phyloP scores from a whole-genome alignment of 2,113 vertebrate genomes.

The Lethenteron reissneri region DNA sequence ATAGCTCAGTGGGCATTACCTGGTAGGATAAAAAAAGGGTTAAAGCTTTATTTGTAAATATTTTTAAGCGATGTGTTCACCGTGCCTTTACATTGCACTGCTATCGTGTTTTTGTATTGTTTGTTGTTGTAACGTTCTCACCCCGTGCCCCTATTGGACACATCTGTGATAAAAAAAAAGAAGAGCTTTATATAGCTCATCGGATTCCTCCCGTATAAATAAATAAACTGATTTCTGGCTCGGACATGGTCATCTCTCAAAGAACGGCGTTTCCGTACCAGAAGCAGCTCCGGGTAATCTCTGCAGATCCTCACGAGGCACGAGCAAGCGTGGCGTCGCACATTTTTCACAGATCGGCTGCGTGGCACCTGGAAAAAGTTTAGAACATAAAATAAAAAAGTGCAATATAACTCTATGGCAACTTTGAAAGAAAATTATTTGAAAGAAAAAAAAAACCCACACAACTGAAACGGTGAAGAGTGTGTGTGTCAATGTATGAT shows the following conservation, averaged over 20 bases:
- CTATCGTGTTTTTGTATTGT: no score
- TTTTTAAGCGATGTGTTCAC: no score
- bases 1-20: no score
- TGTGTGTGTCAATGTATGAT: background rate
- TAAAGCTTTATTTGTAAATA: no score
- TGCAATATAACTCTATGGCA: background rate
- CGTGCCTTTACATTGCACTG: no score
- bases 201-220: background rate
- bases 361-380: slow-evolving; percentile 38
- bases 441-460: background rate
- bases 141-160: no score
- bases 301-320: slow-evolving; percentile 82
- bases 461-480: background rate
- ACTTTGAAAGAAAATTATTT: background rate
- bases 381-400: background rate
- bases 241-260: background rate
- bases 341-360: slow-evolving; percentile 66
- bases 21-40: no score
- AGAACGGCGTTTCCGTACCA: slow-evolving; percentile 28
- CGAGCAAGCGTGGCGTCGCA: slow-evolving; percentile 70
- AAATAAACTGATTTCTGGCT: background rate
- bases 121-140: no score
- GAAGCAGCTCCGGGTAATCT: slow-evolving; percentile 58
- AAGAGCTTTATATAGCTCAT: no score
- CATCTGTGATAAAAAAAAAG: no score